Percentiles rank a stretch among this genome's conserved stretches.
These are phyloP conservation scores for Champsocephalus gunnari DNA, from an alignment of 2,797 vertebrate genomes.

Conservation along the genomic window DNA sequence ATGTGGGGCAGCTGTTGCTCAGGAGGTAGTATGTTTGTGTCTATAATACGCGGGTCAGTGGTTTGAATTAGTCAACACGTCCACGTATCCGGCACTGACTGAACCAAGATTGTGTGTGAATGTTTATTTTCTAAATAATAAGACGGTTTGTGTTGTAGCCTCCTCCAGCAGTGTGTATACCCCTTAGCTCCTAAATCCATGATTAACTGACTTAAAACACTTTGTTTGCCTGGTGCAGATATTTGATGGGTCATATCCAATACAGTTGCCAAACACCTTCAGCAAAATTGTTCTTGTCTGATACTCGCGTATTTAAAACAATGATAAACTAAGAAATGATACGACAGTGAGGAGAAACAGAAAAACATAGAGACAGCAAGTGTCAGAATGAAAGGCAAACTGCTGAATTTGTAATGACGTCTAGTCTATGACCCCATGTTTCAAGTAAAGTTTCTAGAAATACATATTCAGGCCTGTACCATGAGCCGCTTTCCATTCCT, in stretches of 20 bases:
- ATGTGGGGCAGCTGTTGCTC: no score
- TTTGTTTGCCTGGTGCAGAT: constrained; percentile 4
- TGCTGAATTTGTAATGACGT: constrained; percentile 11
- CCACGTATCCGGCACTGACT: no score
- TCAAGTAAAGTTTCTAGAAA: constrained; percentile 17
- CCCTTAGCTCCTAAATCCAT: no score
- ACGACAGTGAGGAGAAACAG: constrained; percentile 17
- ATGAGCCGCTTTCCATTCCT: neutral
- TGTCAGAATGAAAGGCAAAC: constrained; percentile 16
- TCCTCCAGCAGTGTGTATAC: no score
- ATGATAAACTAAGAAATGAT: constrained; percentile 6
- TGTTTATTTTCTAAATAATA: no score
- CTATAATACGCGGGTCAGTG: neutral
- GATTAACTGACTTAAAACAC: neutral
- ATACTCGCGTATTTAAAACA: constrained; percentile 13
- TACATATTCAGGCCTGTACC: neutral
- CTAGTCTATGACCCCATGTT: constrained; percentile 11
- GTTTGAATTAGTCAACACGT: neutral
- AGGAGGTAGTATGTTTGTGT: no score
- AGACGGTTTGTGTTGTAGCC: no score
- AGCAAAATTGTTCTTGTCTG: constrained; percentile 6
- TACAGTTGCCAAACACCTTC: neutral
- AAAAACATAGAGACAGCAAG: constrained; percentile 21
- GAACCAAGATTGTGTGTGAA: no score
- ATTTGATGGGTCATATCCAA: constrained; percentile 21